Evolutionary conservation across 2,113 vertebrate genomes (phyloP), one percentile per base, ranked within the genome.

Genomic region (Lates calcarifer): DNA sequence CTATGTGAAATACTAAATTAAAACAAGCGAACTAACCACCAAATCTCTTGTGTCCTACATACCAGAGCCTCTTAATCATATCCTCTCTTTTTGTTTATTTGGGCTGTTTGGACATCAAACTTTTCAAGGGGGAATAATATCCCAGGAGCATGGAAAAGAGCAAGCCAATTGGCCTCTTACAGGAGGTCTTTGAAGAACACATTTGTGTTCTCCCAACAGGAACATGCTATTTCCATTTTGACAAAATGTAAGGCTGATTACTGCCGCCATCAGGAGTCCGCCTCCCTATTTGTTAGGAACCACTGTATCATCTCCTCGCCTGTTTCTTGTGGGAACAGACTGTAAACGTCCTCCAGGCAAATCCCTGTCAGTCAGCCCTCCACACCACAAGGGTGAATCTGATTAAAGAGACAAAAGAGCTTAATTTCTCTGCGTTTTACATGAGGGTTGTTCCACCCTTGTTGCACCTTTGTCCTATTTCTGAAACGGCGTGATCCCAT

Each of bases 51-150:
- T 85, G 83, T 89, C 29, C 76, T 43, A 51, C 89, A 90, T 88
- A 82, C 85, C 89, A 90, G 60, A 87, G 74, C 62, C 49, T 24
- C 72, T 76, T 86, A 85, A 90, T 93, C 88, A 92, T 74, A 81
- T 91, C 82, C 86, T 90, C 83, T 67, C 69, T 28, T 84, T 90
- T 88, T 90, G 85, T 92, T 93, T 93, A 86, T 91, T 89, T 90
- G 81, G n/a, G 53, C 86, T 84, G 74, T 87, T 88, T 83, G 78
- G 82, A 92, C 84, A 87, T 91, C 85, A 91, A 81, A 84, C 82
- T 71, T 91, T 91, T 90, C 84, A 81, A 85, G 55, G 17, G 89
- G 83, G 88, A 92, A 83, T 84, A 71, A 84, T 74, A 89, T 91
- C 92, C 90, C 87, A 90, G 89, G 80, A 88, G 88, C 72, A 76